Evolutionary conservation across 2,888 invertebrate species (phyloP).

Genomic region (Hemistola chrysoprasaria): DNA sequence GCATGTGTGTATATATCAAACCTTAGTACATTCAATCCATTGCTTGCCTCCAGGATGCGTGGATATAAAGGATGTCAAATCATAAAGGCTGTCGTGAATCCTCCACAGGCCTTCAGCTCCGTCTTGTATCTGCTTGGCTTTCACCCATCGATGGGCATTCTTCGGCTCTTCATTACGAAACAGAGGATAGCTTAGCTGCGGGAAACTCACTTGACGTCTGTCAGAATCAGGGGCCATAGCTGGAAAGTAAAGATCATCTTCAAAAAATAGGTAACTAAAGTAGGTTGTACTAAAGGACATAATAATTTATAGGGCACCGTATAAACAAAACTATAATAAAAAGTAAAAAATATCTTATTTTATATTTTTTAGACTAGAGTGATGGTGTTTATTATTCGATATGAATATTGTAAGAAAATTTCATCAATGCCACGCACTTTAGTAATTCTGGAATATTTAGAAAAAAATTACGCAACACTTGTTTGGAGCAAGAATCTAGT

Average conservation of each 20-base stretch:
- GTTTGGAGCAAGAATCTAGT: no score
- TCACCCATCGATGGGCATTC: constrained; percentile 82
- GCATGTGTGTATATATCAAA: no score
- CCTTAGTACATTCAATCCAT: constrained; percentile 88
- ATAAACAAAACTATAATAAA: no score
- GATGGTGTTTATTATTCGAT: no score
- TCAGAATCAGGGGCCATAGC: constrained; percentile 55
- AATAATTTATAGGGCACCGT: not conserved
- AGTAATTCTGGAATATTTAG: no score
- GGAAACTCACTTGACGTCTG: constrained; percentile 65
- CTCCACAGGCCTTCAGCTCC: constrained; percentile 91
- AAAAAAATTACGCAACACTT: no score
- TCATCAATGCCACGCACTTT: no score
- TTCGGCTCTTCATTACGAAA: constrained; percentile 64
- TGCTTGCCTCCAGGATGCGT: constrained; percentile 93
- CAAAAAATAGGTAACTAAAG: no score
- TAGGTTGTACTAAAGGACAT: not conserved
- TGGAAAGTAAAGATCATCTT: no score
- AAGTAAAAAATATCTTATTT: no score
- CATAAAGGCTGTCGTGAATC: constrained; percentile 90
- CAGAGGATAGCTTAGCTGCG: constrained; percentile 74
- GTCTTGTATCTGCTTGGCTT: constrained; percentile 85
- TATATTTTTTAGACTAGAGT: no score
- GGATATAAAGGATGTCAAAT: constrained; percentile 89
- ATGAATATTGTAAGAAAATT: no score